Conservation (phyloP, 2,797 vertebrate genomes). For the Mormyrops boulengeri region DNA sequence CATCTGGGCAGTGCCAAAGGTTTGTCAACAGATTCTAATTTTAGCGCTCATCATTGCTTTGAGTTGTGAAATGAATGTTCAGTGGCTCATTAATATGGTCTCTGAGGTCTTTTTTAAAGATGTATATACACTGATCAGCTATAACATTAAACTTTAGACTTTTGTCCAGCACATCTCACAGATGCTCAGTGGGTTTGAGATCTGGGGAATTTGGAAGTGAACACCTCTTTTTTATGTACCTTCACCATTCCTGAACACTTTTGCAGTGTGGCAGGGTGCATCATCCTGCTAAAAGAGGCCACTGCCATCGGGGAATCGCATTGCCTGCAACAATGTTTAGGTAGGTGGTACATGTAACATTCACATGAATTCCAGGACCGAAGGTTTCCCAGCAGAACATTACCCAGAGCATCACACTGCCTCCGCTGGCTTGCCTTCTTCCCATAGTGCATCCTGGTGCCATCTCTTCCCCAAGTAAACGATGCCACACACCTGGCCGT, state of each 20-base stretch:
- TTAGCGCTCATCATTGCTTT: neutral
- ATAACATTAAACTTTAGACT: neutral
- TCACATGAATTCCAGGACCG: neutral
- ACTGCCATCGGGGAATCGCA: neutral
- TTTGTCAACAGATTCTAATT: neutral
- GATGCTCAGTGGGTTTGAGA: neutral
- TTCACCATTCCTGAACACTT: neutral
- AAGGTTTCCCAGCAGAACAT: neutral
- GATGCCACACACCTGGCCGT: neutral
- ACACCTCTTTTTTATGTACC: neutral
- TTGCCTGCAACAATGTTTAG: neutral
- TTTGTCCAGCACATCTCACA: neutral
- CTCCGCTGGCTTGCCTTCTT: neutral
- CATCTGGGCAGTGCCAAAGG: neutral
- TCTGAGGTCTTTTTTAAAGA: neutral
- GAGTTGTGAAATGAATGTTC: neutral
- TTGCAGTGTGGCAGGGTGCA: neutral
- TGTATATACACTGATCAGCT: neutral
- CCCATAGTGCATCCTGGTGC: neutral
- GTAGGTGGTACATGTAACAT: neutral
- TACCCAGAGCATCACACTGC: neutral
- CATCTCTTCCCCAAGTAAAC: neutral
- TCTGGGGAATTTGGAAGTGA: neutral
- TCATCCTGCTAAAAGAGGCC: neutral
- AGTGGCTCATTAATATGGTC: neutral